Evolutionary conservation across 1,140 invertebrate genomes (phyloP).

Genomic region (Pollicipes pollicipes): DNA sequence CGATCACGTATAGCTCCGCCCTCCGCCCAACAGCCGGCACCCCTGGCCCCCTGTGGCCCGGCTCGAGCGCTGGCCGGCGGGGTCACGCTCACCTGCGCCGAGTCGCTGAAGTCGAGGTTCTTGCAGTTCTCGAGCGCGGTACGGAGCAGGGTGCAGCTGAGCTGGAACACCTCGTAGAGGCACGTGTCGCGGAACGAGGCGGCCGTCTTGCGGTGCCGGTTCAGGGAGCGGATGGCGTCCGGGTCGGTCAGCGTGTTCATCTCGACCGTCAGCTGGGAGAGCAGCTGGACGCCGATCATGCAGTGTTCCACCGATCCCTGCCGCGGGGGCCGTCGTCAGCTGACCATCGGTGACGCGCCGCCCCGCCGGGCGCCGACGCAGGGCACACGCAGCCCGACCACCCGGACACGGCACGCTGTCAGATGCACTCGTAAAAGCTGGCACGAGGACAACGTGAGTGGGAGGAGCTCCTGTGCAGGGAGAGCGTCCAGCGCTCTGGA

Average conservation of each 20-base stretch:
- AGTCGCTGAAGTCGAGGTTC: conserved; percentile 68
- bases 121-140: conserved; percentile 79
- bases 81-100: conserved; percentile 26
- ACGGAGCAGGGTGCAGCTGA: conserved; percentile 73
- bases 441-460: too few species aligned
- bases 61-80: too few species aligned
- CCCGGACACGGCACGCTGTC: too few species aligned
- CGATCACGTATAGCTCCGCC: too few species aligned
- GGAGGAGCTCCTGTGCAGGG: too few species aligned
- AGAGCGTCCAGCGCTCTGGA: too few species aligned
- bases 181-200: conserved; percentile 91
- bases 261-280: conserved; percentile 84
- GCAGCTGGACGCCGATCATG: conserved; percentile 83
- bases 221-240: conserved; percentile 79
- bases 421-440: too few species aligned
- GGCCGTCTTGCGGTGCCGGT: conserved; percentile 89
- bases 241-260: conserved; percentile 74
- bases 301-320: conserved; percentile 92
- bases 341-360: too few species aligned
- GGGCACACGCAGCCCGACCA: too few species aligned
- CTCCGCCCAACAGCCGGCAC: neutral
- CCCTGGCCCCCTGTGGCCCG: too few species aligned
- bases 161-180: conserved; percentile 88
- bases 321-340: too few species aligned
- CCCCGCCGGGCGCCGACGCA: too few species aligned